Conservation (phyloP, 1,140 invertebrate genomes). For the Drosophila sp. region DNA sequence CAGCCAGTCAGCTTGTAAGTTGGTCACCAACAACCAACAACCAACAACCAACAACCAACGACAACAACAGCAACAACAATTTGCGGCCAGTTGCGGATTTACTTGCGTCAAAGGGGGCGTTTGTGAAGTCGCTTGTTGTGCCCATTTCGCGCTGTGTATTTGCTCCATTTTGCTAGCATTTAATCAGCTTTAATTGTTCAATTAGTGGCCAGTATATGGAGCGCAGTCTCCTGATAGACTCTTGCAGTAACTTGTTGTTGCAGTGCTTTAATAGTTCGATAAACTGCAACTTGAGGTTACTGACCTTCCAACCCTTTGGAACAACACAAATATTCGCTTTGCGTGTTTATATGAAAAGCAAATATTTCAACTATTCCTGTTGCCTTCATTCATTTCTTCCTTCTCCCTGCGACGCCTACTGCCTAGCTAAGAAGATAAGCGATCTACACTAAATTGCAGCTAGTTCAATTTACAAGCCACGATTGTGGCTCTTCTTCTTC, state of each 20-base stretch:
- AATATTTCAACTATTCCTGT: constrained; percentile 62
- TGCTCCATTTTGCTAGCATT: constrained; percentile 51
- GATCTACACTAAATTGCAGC: constrained; percentile 68
- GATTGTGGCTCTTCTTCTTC: constrained; percentile 4
- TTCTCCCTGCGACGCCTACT: constrained; percentile 13
- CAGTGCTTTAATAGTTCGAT: background rate
- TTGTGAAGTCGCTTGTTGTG: constrained; percentile 30
- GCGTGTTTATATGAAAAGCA: constrained; percentile 56
- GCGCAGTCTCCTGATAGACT: constrained; percentile 17
- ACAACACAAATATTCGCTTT: constrained; percentile 42
- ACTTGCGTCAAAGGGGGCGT: constrained; percentile 48
- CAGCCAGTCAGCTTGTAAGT: constrained; percentile 34
- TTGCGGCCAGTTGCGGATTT: constrained; percentile 56
- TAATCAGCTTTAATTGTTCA: constrained; percentile 69
- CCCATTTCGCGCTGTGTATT: constrained; percentile 41
- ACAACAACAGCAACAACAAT: constrained; percentile 9
- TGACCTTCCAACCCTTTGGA: constrained; percentile 33
- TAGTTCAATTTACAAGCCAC: constrained; percentile 60
- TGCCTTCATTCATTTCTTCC: background rate
- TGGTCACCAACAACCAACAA: constrained; percentile 24
- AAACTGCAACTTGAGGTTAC: constrained; percentile 35
- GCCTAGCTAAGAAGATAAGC: constrained; percentile 52
- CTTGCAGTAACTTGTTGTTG: background rate
- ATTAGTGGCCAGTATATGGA: constrained; percentile 55
- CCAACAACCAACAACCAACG: background rate